A percentile compares a stretch with the other conserved stretches of the same genome.
These are phyloP conservation scores for Phataginus tricuspis DNA, from an alignment of 2,797 vertebrate genomes.

Conservation along the genomic window DNA sequence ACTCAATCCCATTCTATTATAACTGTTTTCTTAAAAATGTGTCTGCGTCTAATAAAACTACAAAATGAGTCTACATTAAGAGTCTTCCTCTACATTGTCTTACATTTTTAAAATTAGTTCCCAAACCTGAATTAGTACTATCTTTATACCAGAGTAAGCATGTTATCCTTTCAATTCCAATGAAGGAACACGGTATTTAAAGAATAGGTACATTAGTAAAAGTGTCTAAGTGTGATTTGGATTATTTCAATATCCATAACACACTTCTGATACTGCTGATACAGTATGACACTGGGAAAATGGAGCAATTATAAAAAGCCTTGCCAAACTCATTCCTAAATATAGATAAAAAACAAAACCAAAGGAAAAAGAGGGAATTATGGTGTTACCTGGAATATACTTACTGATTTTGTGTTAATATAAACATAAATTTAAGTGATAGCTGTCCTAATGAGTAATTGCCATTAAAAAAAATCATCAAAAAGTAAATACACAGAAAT, in stretches of 20 bases:
- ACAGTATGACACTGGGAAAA: constrained; percentile 18
- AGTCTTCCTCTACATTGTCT: not conserved
- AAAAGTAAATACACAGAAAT: constrained; percentile 47
- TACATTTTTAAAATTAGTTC: constrained; percentile 39
- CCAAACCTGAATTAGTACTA: constrained; percentile 44
- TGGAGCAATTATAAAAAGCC: not conserved
- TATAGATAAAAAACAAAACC: constrained; percentile 38
- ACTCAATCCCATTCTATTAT: not conserved
- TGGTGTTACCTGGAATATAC: constrained; percentile 38
- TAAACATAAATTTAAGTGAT: constrained; percentile 57
- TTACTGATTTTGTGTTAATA: not conserved
- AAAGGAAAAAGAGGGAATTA: not conserved
- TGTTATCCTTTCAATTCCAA: not conserved
- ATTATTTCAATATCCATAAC: not conserved
- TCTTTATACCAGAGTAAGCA: not conserved
- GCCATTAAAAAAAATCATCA: constrained; percentile 6
- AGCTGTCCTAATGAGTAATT: not conserved
- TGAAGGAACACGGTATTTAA: not conserved
- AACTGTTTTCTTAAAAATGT: constrained; percentile 52
- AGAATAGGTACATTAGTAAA: not conserved
- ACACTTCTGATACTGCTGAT: constrained; percentile 19
- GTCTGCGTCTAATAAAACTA: not conserved
- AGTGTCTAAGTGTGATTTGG: not conserved
- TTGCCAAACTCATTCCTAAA: constrained; percentile 46
- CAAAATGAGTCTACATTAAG: constrained; percentile 18